These are phyloP conservation scores for Folsomia candida DNA, from an alignment of 2,888 invertebrate species.

Conservation along the genomic window DNA sequence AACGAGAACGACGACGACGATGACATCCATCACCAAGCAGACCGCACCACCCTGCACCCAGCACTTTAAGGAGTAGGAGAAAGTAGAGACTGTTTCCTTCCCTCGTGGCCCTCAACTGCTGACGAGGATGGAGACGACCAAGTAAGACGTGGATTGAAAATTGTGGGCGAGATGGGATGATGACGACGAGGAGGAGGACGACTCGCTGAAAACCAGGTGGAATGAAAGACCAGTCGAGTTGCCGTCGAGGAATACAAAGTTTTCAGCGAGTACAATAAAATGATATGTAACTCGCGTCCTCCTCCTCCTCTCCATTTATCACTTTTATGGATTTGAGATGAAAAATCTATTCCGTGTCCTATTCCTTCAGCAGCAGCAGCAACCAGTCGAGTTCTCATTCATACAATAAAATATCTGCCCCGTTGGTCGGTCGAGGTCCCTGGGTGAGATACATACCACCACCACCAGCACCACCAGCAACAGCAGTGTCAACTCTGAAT, in stretches of 20 bases:
- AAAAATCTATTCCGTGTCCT: constrained; percentile 45
- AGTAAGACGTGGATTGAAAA: constrained; percentile 1
- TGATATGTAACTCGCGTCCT: constrained; percentile 46
- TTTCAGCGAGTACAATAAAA: constrained; percentile 20
- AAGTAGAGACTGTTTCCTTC: neutral
- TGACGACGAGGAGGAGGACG: too few relatives aligned
- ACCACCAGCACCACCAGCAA: too few relatives aligned
- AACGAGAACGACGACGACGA: too few relatives aligned
- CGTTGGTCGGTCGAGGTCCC: neutral
- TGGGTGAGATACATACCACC: neutral
- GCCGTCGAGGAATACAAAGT: neutral
- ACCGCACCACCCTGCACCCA: too few relatives aligned
- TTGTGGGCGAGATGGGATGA: neutral
- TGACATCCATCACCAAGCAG: neutral
- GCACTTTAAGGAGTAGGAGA: neutral
- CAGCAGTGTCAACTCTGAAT: too few relatives aligned
- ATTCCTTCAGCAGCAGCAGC: constrained; percentile 5
- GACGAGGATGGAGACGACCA: neutral
- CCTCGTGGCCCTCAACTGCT: neutral
- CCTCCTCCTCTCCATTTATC: constrained; percentile 42
- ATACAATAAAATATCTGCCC: neutral
- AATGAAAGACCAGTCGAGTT: neutral
- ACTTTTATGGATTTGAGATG: constrained; percentile 49
- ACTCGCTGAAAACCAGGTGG: neutral
- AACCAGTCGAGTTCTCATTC: too few relatives aligned